Evolutionary conservation across 2,888 invertebrate species (phyloP).

Genomic region (Chaetogeoica ovagalla): DNA sequence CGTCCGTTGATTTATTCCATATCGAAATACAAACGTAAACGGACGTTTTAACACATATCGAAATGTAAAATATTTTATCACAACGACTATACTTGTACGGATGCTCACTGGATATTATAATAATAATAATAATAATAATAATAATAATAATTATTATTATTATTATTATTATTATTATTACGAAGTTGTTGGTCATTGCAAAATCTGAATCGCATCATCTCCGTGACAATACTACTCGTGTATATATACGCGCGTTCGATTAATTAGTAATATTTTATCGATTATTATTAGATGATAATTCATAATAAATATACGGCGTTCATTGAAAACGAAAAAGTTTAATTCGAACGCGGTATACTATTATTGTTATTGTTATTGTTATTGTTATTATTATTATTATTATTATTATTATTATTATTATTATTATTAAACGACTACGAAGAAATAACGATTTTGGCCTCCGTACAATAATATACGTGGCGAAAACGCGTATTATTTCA

Average conservation of each 20-base stretch:
- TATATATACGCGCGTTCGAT: not conserved
- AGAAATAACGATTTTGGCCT: too few relatives aligned
- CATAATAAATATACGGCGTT: not conserved
- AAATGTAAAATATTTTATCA: not conserved
- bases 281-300: not conserved
- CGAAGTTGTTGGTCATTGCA: not conserved
- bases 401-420: too few relatives aligned
- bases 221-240: too few relatives aligned
- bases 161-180: too few relatives aligned
- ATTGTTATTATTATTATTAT: too few relatives aligned
- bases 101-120: too few relatives aligned
- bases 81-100: not conserved
- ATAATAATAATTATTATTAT: too few relatives aligned
- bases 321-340: not conserved
- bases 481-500: too few relatives aligned
- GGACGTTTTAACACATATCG: not conserved
- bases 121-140: too few relatives aligned
- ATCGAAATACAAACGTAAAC: not conserved
- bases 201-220: not conserved
- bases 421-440: not conserved
- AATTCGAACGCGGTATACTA: not conserved
- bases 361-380: too few relatives aligned
- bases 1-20: not conserved
- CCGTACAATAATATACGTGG: too few relatives aligned
- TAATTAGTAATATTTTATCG: not conserved